phyloP scores from a whole-genome alignment of 1,140 invertebrate species.

The Idris sp. region DNA sequence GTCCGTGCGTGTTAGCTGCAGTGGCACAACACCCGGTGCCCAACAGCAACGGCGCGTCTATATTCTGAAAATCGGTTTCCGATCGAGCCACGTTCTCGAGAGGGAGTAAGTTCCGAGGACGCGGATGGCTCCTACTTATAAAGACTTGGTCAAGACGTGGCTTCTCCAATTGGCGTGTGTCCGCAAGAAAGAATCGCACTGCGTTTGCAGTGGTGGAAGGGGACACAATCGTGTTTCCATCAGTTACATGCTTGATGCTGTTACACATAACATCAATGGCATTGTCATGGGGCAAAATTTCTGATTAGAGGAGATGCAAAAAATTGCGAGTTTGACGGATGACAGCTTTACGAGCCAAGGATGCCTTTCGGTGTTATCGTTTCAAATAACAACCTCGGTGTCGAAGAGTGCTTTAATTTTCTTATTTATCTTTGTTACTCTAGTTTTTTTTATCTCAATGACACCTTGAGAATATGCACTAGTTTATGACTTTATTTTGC shows the following conservation, averaged over 20 bases:
- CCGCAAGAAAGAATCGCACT: constrained; percentile 62
- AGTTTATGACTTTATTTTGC: too few relatives aligned
- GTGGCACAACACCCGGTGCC: constrained; percentile 47
- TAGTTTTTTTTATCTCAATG: too few relatives aligned
- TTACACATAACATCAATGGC: constrained; percentile 59
- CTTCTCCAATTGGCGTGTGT: constrained; percentile 67
- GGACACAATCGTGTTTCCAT: constrained; percentile 53
- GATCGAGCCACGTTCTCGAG: constrained; percentile 75
- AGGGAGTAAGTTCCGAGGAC: constrained; percentile 78
- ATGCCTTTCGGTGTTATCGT: constrained; percentile 14
- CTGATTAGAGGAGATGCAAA: constrained; percentile 25
- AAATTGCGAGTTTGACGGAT: constrained; percentile 29
- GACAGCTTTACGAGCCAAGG: constrained; percentile 32
- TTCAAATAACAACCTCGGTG: too few relatives aligned
- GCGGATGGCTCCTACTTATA: constrained; percentile 78
- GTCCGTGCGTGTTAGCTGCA: constrained; percentile 31
- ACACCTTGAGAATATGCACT: too few relatives aligned
- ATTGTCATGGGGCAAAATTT: constrained; percentile 38
- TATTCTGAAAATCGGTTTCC: constrained; percentile 72
- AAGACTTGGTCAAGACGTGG: constrained; percentile 70
- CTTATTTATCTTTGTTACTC: too few relatives aligned
- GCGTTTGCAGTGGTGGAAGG: constrained; percentile 58
- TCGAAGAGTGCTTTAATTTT: too few relatives aligned
- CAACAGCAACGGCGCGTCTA: constrained; percentile 29
- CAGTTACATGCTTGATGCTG: constrained; percentile 49